Conservation (phyloP, 2,888 invertebrate genomes). For the Drosophila engyochracea region DNA sequence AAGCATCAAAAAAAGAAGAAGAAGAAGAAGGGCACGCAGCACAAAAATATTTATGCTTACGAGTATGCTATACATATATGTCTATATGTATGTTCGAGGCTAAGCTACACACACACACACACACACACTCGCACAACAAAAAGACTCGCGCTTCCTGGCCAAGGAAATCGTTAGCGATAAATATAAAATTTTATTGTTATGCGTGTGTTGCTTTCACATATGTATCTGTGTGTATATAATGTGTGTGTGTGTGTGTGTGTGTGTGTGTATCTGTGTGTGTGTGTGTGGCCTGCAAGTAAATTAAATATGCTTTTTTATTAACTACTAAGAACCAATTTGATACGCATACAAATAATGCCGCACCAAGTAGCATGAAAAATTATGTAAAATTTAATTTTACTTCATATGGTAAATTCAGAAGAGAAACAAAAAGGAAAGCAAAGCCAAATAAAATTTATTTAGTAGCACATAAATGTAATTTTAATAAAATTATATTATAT, state of each 20-base stretch:
- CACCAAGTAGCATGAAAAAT: conserved; percentile 57
- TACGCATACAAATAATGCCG: conserved; percentile 78
- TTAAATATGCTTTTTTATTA: conserved; percentile 82
- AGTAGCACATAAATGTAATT: conserved; percentile 61
- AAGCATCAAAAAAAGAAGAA: neutral
- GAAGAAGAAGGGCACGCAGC: conserved; percentile 47
- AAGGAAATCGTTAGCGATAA: conserved; percentile 81
- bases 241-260: conserved; percentile 14
- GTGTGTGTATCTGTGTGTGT: conserved; percentile 11
- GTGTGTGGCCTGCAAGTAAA: conserved; percentile 67
- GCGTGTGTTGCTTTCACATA: conserved; percentile 59
- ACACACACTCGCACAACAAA: conserved; percentile 14
- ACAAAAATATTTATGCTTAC: conserved; percentile 68
- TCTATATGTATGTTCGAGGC: conserved; percentile 35
- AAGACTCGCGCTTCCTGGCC: conserved; percentile 52
- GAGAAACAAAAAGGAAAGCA: conserved; percentile 39
- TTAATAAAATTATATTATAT: conserved; percentile 59
- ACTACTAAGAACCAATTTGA: conserved; percentile 82
- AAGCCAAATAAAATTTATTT: conserved; percentile 79
- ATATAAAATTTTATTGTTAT: conserved; percentile 82
- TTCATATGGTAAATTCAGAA: conserved; percentile 34
- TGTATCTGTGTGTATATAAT: conserved; percentile 21
- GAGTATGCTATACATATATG: conserved; percentile 32
- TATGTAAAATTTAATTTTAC: conserved; percentile 79
- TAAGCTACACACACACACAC: conserved; percentile 41